Evolutionary conservation across 2,113 vertebrate species (phyloP), one percentile per base, ranked within the genome.

Genomic region (Salvator merianae): DNA sequence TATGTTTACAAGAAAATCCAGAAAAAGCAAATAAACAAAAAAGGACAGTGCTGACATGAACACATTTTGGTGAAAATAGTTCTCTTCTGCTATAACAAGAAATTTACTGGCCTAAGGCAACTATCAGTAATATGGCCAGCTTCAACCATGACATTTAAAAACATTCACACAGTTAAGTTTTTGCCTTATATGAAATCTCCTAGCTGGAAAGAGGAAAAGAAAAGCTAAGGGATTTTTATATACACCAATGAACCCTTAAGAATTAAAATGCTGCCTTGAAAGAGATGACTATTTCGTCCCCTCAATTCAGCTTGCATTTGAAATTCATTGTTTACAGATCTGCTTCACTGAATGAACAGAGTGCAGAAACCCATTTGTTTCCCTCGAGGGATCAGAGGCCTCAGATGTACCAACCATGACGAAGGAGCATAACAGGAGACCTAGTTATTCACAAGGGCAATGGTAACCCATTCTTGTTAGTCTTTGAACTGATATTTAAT

Each of bases 201-300:
- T 63, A 3, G 63, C 65, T n/a, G n/a, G 14, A 59, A 68, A 53
- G 22, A 40, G 79, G 28, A 73, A 90, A 78, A 65, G 72, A 84
- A 84, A 65, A 34, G 28, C 18, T 86, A 81, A 87, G 73, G 86
- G 81, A 66, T 32, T 77, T 84, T 80, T 59, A 87, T 70, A 88
- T 91, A 93, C 91, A 93, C 88, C 91, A 92, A 47, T 84, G 87
- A 81, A 86, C 88, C 50, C 75, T 65, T 55, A 78, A 88, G 86
- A 90, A 89, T 88, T 79, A 69, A 84, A 89, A 85, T 0, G 78
- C 55, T 74, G 81, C 80, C 81, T 86, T 81, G 86, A 88, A 91
- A 88, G 85, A 9, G 32, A 89, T 79, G 85, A 91, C 87, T 66
- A 79, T 88, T 90, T 81, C 83, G 36, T 81, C 82, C 70, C 28